Conservation (phyloP, 2,113 vertebrate genomes). For the Mormyrus iriodes region DNA sequence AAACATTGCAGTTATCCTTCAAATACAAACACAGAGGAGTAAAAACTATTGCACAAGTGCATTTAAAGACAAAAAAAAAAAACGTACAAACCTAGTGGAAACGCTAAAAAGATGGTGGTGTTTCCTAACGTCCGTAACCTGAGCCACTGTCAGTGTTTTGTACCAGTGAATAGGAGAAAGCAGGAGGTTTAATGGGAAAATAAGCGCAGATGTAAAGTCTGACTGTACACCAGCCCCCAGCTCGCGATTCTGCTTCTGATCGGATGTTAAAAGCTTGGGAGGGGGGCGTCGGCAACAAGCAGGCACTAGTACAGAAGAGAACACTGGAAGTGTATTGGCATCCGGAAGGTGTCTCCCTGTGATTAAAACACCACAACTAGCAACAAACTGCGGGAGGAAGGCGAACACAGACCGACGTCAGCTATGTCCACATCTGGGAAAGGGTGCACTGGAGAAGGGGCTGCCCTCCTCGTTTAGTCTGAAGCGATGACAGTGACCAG, state of each 20-base stretch:
- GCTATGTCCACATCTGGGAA: background rate
- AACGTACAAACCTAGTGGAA: background rate
- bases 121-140: background rate
- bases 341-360: constrained; percentile 15
- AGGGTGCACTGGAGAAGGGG: background rate
- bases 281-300: background rate
- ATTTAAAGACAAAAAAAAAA: constrained; percentile 43
- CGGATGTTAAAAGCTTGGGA: background rate
- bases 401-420: background rate
- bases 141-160: background rate
- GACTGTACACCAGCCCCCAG: background rate
- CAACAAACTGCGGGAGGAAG: constrained; percentile 8
- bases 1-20: constrained; percentile 29
- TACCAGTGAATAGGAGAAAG: background rate
- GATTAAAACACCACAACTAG: constrained; percentile 39
- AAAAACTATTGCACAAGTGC: constrained; percentile 62
- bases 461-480: background rate
- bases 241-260: background rate
- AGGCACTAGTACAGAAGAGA: background rate
- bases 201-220: background rate
- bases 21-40: constrained; percentile 39
- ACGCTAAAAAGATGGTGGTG: constrained; percentile 12
- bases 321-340: background rate
- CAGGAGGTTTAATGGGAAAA: background rate
- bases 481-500: constrained; percentile 28